phyloP scores from a whole-genome alignment of 30 jellyfish, hydroid and myxozoan species.

The Aurelia sp. region DNA sequence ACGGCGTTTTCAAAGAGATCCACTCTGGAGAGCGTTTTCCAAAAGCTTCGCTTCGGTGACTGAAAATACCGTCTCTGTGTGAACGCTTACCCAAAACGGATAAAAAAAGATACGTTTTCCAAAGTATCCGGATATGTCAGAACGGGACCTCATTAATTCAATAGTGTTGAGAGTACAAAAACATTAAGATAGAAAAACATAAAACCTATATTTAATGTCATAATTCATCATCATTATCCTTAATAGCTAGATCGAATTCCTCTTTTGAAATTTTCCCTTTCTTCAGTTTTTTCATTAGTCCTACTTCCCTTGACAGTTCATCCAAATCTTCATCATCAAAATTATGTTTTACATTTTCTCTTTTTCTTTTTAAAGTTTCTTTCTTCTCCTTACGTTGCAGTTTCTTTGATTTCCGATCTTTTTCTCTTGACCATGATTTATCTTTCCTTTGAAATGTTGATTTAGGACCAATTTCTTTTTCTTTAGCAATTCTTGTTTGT shows the following conservation, averaged over 20 bases:
- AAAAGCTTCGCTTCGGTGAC: no score
- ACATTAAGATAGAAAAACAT: neutral
- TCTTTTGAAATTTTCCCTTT: constrained; percentile 81
- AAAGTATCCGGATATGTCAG: no score
- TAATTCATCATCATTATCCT: constrained; percentile 62
- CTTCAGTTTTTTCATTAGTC: constrained; percentile 85
- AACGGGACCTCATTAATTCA: no score
- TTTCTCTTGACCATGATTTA: constrained; percentile 67
- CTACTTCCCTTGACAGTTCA: constrained; percentile 80
- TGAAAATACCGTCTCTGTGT: no score
- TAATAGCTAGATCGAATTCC: constrained; percentile 69
- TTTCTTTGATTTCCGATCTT: constrained; percentile 52
- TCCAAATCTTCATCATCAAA: constrained; percentile 80
- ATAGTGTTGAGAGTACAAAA: neutral
- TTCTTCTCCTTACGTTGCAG: constrained; percentile 40
- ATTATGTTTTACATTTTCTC: constrained; percentile 36
- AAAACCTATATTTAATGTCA: neutral
- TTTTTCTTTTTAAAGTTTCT: constrained; percentile 62
- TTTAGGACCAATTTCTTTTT: constrained; percentile 22
- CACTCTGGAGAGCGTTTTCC: no score
- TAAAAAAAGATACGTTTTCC: no score
- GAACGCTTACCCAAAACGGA: no score
- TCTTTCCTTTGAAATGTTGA: neutral
- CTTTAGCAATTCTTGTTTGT: constrained; percentile 34
- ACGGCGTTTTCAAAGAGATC: no score